A percentile compares a stretch with the other conserved stretches of the same genome.
Conservation (phyloP, 2,113 vertebrate genomes). For the Pungitius pungitius region DNA sequence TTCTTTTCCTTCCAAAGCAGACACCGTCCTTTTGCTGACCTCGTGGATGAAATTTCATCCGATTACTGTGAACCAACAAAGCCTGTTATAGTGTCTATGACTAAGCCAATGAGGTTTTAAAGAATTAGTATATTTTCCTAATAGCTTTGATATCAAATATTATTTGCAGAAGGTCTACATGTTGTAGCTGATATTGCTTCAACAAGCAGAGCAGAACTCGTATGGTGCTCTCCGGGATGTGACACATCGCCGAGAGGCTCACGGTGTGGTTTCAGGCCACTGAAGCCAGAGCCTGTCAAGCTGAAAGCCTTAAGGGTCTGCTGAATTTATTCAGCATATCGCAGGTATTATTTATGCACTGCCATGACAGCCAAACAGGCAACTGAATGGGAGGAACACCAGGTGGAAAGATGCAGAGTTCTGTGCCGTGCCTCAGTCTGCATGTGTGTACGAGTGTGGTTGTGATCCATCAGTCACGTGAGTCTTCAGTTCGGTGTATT, state of each 20-base stretch:
- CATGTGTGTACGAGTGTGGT: slow-evolving; percentile 6
- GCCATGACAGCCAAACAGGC: slow-evolving; percentile 42
- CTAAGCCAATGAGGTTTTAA: not conserved
- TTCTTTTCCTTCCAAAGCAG: not conserved
- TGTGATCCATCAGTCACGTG: not conserved
- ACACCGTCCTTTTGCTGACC: not conserved
- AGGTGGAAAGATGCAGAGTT: slow-evolving; percentile 19
- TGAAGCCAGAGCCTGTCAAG: slow-evolving; percentile 39
- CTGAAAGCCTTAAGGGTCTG: slow-evolving; percentile 12
- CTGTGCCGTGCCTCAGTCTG: slow-evolving; percentile 1
- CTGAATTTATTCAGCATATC: slow-evolving; percentile 35
- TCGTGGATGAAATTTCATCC: not conserved
- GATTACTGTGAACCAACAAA: not conserved
- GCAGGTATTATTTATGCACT: slow-evolving; percentile 37
- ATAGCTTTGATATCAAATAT: not conserved
- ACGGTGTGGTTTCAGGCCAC: slow-evolving; percentile 33
- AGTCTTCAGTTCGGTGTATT: not conserved
- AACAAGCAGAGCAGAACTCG: not conserved
- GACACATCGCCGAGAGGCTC: slow-evolving; percentile 23
- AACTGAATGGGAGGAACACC: slow-evolving; percentile 13
- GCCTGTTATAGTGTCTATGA: not conserved
- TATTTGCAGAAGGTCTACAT: not conserved
- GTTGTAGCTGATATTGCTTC: not conserved
- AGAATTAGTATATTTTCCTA: not conserved
- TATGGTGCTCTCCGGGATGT: slow-evolving; percentile 30